Conservation (phyloP, 1,140 invertebrate species). For the Vanessa atalanta region DNA sequence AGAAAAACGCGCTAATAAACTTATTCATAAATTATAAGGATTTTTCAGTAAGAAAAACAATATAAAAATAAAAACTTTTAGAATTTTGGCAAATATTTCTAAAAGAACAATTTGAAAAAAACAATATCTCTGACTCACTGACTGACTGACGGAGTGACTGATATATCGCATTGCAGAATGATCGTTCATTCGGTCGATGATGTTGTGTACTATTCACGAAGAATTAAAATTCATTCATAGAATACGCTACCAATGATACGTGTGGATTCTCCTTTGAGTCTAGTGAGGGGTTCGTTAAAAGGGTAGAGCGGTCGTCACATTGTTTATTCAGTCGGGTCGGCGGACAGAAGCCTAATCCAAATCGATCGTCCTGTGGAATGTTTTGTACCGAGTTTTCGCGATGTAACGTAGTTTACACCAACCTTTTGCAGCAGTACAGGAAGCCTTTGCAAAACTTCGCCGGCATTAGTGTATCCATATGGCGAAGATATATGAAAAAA, state of each 20-base stretch:
- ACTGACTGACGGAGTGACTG: too few relatives aligned
- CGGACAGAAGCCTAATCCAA: constrained; percentile 47
- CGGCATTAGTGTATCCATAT: not conserved
- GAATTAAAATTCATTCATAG: constrained; percentile 16
- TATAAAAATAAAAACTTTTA: too few relatives aligned
- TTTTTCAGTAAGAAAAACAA: too few relatives aligned
- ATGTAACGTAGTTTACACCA: constrained; percentile 30
- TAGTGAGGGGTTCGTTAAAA: constrained; percentile 67
- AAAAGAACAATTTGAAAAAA: too few relatives aligned
- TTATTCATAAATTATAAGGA: too few relatives aligned
- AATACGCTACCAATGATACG: constrained; percentile 21
- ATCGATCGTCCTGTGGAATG: constrained; percentile 43
- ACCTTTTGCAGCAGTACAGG: constrained; percentile 7
- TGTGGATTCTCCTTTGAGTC: constrained; percentile 41
- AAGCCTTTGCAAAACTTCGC: constrained; percentile 9
- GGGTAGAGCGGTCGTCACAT: constrained; percentile 69
- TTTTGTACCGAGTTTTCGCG: constrained; percentile 35
- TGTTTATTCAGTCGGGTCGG: constrained; percentile 69
- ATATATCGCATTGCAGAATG: too few relatives aligned
- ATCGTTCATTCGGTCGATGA: not conserved
- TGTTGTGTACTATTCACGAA: not conserved
- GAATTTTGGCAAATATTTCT: too few relatives aligned
- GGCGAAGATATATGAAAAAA: constrained; percentile 1
- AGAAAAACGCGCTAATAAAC: too few relatives aligned
- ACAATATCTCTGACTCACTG: too few relatives aligned